Percentiles rank a stretch among this genome's conserved stretches.
These are phyloP conservation scores for Atta cephalotes DNA, from an alignment of 1,140 invertebrate species.

Conservation along the genomic window DNA sequence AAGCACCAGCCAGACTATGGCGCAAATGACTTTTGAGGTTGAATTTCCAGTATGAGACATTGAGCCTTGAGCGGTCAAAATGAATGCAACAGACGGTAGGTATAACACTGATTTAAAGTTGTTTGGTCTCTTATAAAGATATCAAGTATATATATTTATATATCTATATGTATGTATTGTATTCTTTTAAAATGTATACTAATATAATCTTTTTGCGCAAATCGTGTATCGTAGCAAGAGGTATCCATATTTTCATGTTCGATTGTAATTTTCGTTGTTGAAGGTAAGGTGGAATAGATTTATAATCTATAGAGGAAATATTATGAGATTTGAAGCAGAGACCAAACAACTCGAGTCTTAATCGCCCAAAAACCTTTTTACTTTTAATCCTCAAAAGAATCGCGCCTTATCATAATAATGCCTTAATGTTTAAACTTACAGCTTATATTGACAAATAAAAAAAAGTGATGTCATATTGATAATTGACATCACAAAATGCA, in stretches of 20 bases:
- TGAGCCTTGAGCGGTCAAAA: constrained; percentile 80
- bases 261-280: constrained; percentile 26
- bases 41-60: constrained; percentile 84
- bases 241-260: constrained; percentile 2
- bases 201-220: constrained; percentile 10
- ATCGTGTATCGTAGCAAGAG: neutral
- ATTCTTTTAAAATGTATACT: neutral
- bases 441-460: constrained; percentile 85
- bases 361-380: constrained; percentile 76
- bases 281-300: constrained; percentile 44
- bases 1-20: constrained; percentile 84
- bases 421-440: constrained; percentile 86
- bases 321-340: constrained; percentile 72
- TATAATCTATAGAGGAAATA: neutral
- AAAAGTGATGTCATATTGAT: constrained; percentile 82
- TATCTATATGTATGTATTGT: neutral
- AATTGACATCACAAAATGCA: constrained; percentile 83
- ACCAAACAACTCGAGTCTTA: constrained; percentile 82
- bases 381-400: constrained; percentile 79
- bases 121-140: constrained; percentile 82
- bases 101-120: constrained; percentile 83
- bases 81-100: constrained; percentile 84
- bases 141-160: neutral
- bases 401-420: constrained; percentile 83
- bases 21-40: constrained; percentile 85